Evolutionary conservation across 2,113 vertebrate genomes (phyloP).

Genomic region (Macrotus californicus): DNA sequence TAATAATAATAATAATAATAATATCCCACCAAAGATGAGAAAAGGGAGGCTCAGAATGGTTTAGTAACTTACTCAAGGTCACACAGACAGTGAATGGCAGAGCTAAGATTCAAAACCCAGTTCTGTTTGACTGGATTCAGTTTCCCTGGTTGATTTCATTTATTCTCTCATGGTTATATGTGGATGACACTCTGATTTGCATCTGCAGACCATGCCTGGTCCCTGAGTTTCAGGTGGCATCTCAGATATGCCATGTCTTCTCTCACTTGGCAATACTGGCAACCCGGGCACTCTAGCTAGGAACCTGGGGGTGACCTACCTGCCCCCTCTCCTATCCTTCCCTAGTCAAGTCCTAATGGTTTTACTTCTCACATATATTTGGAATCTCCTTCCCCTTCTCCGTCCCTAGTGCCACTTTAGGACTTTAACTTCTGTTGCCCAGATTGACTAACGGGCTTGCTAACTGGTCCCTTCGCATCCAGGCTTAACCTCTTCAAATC

Average conservation of each 20-base stretch:
- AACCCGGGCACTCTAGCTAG: background rate
- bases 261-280: background rate
- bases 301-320: background rate
- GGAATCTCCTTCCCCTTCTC: background rate
- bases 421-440: background rate
- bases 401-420: background rate
- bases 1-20: background rate
- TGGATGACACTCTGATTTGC: background rate
- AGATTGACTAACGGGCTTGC: background rate
- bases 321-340: background rate
- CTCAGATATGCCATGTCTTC: background rate
- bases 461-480: background rate
- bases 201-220: background rate
- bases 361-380: background rate
- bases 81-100: background rate
- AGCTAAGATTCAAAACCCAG: background rate
- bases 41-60: background rate
- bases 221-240: background rate
- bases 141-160: background rate
- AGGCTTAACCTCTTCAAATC: background rate
- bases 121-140: background rate
- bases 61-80: background rate
- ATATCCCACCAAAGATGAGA: background rate
- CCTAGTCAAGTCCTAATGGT: background rate
- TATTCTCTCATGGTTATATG: background rate